Evolutionary conservation across 2,113 vertebrate genomes (phyloP).

Genomic region (Egretta garzetta): DNA sequence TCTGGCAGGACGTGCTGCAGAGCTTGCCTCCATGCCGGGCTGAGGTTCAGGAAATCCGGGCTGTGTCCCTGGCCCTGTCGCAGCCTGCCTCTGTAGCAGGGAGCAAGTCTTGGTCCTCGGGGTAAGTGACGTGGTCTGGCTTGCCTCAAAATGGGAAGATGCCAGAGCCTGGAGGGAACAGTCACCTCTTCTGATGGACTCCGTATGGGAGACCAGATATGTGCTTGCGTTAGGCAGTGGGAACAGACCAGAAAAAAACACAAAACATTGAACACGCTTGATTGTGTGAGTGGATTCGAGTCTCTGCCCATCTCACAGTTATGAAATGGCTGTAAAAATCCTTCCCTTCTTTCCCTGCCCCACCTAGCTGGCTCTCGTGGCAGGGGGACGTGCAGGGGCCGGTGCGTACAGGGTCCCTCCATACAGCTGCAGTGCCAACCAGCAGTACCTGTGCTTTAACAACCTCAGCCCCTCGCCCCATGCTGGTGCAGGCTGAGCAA

Average conservation of each 20-base stretch:
- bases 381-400: neutral
- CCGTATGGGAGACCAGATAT: neutral
- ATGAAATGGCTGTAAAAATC: neutral
- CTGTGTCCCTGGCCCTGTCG: neutral
- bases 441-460: neutral
- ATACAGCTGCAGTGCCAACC: neutral
- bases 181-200: neutral
- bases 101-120: neutral
- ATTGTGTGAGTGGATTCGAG: neutral
- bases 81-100: neutral
- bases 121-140: neutral
- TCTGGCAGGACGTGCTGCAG: neutral
- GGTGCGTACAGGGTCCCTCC: neutral
- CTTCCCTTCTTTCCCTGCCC: neutral
- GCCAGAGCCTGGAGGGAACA: neutral
- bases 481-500: neutral
- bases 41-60: constrained; percentile 10
- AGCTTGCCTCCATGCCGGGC: neutral
- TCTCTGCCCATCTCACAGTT: neutral
- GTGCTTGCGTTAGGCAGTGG: neutral
- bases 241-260: neutral
- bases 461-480: accelerated
- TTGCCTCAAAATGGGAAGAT: neutral
- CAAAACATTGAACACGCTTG: neutral
- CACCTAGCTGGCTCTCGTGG: neutral